Evolutionary conservation across 2,888 invertebrate genomes (phyloP).

Genomic region (Andrena bucephala): DNA sequence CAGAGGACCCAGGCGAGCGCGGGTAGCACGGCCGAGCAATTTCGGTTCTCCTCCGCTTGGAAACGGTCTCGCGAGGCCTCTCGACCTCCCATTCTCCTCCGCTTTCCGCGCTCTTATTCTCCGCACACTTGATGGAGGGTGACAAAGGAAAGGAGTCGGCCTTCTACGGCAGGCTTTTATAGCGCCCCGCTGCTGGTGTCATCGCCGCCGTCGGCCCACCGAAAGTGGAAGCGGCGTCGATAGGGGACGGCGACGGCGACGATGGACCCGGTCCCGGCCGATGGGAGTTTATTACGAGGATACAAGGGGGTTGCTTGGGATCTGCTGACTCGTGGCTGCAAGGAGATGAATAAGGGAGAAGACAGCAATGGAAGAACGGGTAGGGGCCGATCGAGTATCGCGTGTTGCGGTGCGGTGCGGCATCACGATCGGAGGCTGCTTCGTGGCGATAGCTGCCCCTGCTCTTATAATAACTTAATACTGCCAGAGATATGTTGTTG

Average conservation of each 20-base stretch:
- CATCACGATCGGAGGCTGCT: background rate
- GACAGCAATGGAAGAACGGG: background rate
- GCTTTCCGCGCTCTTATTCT: conserved; percentile 59
- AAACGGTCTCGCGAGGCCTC: conserved; percentile 74
- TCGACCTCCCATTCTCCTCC: conserved; percentile 50
- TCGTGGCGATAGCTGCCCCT: background rate
- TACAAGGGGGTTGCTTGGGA: conserved; percentile 60
- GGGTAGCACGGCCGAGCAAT: conserved; percentile 62
- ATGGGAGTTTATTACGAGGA: conserved; percentile 72
- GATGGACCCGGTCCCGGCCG: conserved; percentile 60
- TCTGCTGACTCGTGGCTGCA: conserved; percentile 70
- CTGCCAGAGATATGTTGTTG: background rate
- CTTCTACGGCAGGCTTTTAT: conserved; percentile 49
- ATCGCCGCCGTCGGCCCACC: conserved; percentile 43
- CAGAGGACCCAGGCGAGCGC: conserved; percentile 48
- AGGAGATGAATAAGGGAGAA: conserved; percentile 63
- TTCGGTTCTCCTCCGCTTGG: conserved; percentile 61
- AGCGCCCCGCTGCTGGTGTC: conserved; percentile 44
- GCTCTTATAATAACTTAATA: background rate
- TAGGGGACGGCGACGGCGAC: conserved; percentile 33
- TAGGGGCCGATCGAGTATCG: conserved; percentile 29
- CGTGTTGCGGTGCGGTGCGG: background rate
- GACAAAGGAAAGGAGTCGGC: conserved; percentile 65
- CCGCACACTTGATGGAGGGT: conserved; percentile 63
- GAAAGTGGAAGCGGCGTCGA: conserved; percentile 46